Conservation (phyloP, 2,113 vertebrate species). For the Ammodytes marinus region DNA sequence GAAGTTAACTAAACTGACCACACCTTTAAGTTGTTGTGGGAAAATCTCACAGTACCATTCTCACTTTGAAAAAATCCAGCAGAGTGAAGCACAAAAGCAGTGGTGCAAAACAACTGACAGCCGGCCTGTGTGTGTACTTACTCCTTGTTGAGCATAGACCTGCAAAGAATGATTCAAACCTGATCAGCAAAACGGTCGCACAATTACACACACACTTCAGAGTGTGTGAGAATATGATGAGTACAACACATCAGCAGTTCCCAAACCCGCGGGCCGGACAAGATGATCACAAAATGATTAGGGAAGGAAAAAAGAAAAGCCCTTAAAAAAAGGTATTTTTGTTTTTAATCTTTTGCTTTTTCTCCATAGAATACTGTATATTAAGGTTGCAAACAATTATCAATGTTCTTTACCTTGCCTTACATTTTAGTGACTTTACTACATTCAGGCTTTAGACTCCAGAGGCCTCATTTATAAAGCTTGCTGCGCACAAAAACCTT, state of each 20-base stretch:
- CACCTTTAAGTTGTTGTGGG: conserved; percentile 26
- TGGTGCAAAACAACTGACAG: conserved; percentile 49
- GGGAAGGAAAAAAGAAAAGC: not conserved
- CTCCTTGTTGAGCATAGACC: conserved; percentile 30
- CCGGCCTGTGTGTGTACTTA: conserved; percentile 73
- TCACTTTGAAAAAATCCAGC: conserved; percentile 72
- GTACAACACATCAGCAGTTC: not conserved
- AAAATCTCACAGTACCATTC: conserved; percentile 60
- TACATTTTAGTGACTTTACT: no score
- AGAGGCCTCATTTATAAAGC: no score
- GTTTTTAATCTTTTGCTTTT: not conserved
- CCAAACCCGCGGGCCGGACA: not conserved
- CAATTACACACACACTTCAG: not conserved
- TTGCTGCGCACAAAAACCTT: no score
- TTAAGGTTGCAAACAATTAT: not conserved
- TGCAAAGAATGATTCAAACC: not conserved
- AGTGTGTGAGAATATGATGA: no score
- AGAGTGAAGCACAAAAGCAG: conserved; percentile 49
- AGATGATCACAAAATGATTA: not conserved
- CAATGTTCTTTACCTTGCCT: no score
- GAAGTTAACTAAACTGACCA: no score
- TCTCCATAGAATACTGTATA: not conserved
- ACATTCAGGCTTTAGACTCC: no score
- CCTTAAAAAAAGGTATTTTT: rapidly evolving
- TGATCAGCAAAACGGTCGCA: not conserved